These are phyloP conservation scores for Pseudorasbora parva DNA, from an alignment of 2,113 vertebrate genomes.

Conservation along the genomic window DNA sequence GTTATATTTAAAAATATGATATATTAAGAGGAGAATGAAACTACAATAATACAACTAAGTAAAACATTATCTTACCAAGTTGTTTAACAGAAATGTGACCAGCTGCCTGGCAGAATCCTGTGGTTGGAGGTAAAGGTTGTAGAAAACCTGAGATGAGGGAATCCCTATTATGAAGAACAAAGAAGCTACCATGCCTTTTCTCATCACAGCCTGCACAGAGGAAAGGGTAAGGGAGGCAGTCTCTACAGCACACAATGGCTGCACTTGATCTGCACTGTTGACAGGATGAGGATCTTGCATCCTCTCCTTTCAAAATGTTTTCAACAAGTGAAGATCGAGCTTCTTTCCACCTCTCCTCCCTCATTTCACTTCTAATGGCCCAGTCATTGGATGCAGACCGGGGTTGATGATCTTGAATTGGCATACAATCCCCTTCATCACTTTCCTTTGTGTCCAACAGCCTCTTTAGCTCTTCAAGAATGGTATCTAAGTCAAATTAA, in stretches of 20 bases:
- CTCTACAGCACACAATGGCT: not conserved
- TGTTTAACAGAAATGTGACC: not conserved
- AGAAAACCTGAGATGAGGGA: not conserved
- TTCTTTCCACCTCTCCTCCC: constrained; percentile 1
- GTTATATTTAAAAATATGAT: not conserved
- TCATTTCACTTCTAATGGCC: not conserved
- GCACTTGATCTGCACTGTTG: not conserved
- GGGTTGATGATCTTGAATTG: not conserved
- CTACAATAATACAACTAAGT: not conserved
- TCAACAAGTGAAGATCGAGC: not conserved
- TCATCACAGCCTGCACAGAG: not conserved
- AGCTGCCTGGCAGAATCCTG: not conserved
- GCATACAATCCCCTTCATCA: not conserved
- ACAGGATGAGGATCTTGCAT: not conserved
- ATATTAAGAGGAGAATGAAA: not conserved
- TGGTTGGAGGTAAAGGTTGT: not conserved
- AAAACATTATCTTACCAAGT: not conserved
- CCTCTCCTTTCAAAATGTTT: not conserved
- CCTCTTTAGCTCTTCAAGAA: no score
- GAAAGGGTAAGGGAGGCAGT: not conserved
- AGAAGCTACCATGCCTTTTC: not conserved
- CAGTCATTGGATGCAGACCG: not conserved
- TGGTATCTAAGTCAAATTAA: no score
- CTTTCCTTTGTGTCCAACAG: not conserved
- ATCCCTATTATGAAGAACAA: not conserved